Evolutionary conservation across 2,888 invertebrate genomes (phyloP).

Genomic region (Glyphotaelius pellucidus): DNA sequence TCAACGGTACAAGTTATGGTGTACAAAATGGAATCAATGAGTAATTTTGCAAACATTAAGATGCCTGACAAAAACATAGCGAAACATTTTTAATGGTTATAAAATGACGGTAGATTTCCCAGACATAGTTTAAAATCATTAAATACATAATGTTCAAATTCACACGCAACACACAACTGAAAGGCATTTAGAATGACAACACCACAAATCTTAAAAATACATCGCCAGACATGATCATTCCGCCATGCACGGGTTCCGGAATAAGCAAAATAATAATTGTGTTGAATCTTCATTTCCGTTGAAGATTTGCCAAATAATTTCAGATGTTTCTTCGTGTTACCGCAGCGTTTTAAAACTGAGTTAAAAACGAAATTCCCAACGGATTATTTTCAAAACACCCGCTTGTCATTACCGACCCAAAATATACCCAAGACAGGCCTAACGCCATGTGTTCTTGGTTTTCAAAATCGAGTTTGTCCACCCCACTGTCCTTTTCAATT

Average conservation of each 20-base stretch:
- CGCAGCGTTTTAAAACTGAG: not conserved
- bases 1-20: no score
- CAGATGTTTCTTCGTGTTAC: slow-evolving; percentile 27
- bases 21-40: no score
- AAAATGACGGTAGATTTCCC: not conserved
- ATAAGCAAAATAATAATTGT: not conserved
- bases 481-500: not conserved
- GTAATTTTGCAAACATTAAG: no score
- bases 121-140: not conserved
- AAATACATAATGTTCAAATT: not conserved
- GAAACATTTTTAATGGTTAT: not conserved
- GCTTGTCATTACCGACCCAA: slow-evolving; percentile 1
- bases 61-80: not conserved
- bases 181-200: not conserved
- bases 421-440: not conserved
- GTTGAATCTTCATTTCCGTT: slow-evolving; percentile 47
- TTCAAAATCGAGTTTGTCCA: not conserved
- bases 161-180: not conserved
- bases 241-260: not conserved
- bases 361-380: slow-evolving; percentile 17
- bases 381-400: slow-evolving; percentile 12
- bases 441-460: not conserved
- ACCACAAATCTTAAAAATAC: slow-evolving; percentile 2
- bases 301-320: slow-evolving; percentile 52
- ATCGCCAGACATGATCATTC: not conserved